A percentile compares a stretch with the other conserved stretches of the same genome.
Evolutionary conservation across 1,140 invertebrate species (phyloP).

Genomic region (Plectus sambesii): DNA sequence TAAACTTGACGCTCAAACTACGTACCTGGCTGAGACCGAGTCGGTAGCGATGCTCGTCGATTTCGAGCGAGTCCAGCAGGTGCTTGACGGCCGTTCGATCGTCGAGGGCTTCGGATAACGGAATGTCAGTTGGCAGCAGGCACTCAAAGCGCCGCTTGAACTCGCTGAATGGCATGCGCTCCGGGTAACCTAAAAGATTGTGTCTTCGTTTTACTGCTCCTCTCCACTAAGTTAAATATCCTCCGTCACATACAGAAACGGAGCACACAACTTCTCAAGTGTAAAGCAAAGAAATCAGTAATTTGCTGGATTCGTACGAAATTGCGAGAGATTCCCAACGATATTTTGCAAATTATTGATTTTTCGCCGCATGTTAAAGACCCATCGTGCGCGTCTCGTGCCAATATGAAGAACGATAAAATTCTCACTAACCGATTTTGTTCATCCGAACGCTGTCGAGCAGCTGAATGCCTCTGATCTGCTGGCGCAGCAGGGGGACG

Average conservation of each 20-base stretch:
- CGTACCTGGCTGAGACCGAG: conserved; percentile 80
- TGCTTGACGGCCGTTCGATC: conserved; percentile 58
- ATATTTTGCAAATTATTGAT: conserved; percentile 3
- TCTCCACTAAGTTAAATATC: no score
- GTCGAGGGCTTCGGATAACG: conserved; percentile 41
- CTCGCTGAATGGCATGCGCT: conserved; percentile 71
- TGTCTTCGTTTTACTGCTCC: no score
- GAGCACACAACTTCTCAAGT: no score
- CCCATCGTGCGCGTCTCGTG: neutral
- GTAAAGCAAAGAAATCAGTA: neutral
- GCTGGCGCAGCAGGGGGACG: conserved; percentile 68
- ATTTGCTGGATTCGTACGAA: neutral
- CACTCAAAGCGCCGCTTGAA: conserved; percentile 71
- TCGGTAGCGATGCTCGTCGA: conserved; percentile 71
- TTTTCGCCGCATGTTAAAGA: no score
- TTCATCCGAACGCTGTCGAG: conserved; percentile 73
- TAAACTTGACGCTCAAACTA: conserved; percentile 20
- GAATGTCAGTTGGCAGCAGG: conserved; percentile 53
- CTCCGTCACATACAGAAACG: no score
- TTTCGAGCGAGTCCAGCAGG: conserved; percentile 69
- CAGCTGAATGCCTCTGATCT: conserved; percentile 78
- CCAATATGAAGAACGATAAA: neutral
- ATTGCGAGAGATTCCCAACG: neutral
- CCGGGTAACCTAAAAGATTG: conserved; percentile 61
- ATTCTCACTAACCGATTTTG: conserved; percentile 59